Percentiles rank a stretch among this genome's conserved stretches.
These are phyloP conservation scores for Tyrophagus putrescentiae DNA, from an alignment of 1,140 invertebrate genomes.

Conservation along the genomic window DNA sequence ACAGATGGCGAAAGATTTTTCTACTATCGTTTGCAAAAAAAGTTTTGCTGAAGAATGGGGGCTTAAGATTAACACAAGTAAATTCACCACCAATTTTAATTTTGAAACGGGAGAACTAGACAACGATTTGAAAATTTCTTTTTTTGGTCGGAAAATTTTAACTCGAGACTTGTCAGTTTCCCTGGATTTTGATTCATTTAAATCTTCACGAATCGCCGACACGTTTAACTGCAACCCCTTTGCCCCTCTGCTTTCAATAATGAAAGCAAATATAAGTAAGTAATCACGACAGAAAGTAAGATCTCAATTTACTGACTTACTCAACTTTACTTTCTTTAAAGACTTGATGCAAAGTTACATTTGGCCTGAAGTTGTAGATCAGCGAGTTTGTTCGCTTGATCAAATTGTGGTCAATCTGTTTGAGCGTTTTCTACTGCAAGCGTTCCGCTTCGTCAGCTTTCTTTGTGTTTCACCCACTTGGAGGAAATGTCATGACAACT, in stretches of 20 bases:
- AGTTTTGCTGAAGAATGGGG: background rate
- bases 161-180: background rate
- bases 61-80: background rate
- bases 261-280: background rate
- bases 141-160: background rate
- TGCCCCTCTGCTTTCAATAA: background rate
- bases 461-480: background rate
- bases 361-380: no score
- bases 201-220: background rate
- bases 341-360: no score
- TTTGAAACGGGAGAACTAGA: background rate
- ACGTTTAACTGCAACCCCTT: constrained; percentile 1
- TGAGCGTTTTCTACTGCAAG: constrained; percentile 2
- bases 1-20: background rate
- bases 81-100: background rate
- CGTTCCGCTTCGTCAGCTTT: background rate
- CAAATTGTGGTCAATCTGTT: background rate
- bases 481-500: background rate
- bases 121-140: background rate
- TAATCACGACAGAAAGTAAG: no score
- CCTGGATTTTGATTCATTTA: background rate
- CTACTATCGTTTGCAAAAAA: background rate
- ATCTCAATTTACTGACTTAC: no score
- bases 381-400: background rate
- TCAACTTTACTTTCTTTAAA: no score